These are phyloP conservation scores for Choreutis nemorana DNA, from an alignment of 2,888 invertebrate genomes.

Conservation along the genomic window DNA sequence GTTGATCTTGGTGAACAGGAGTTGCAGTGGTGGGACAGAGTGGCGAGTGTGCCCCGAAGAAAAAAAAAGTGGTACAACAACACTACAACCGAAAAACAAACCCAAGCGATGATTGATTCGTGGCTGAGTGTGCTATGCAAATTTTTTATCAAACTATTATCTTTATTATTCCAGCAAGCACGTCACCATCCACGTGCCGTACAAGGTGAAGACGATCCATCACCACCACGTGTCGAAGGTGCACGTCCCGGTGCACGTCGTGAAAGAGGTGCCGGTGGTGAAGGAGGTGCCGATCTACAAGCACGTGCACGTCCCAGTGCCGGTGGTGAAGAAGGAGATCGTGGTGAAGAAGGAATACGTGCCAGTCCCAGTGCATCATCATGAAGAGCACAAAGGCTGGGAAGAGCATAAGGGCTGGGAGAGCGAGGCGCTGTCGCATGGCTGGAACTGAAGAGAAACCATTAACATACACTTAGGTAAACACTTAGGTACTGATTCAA, in stretches of 20 bases:
- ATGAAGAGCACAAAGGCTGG: conserved; percentile 24
- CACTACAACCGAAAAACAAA: not conserved
- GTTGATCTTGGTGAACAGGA: too few species aligned
- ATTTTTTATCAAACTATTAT: too few species aligned
- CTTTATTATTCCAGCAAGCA: conserved; percentile 30
- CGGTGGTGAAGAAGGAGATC: conserved; percentile 43
- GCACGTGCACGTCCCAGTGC: conserved; percentile 45
- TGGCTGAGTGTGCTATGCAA: too few species aligned
- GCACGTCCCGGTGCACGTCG: conserved; percentile 45
- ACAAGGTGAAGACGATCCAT: conserved; percentile 55
- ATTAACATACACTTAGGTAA: too few species aligned
- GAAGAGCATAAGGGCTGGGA: conserved; percentile 48
- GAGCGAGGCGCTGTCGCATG: conserved; percentile 53
- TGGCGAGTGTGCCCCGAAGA: too few species aligned
- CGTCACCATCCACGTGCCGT: conserved; percentile 56
- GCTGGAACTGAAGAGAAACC: conserved; percentile 65
- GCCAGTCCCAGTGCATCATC: conserved; percentile 17
- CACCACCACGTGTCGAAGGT: conserved; percentile 58
- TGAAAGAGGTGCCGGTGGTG: conserved; percentile 50
- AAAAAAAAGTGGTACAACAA: conserved; percentile 7
- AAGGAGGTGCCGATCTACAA: conserved; percentile 52
- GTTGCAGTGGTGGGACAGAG: too few species aligned
- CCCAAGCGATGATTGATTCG: conserved; percentile 8
- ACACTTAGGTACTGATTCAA: too few species aligned
- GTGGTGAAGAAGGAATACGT: conserved; percentile 52